Evolutionary conservation across 2,888 invertebrate species (phyloP), one percentile per base, ranked within the genome.

Genomic region (Ennomos erosarius): DNA sequence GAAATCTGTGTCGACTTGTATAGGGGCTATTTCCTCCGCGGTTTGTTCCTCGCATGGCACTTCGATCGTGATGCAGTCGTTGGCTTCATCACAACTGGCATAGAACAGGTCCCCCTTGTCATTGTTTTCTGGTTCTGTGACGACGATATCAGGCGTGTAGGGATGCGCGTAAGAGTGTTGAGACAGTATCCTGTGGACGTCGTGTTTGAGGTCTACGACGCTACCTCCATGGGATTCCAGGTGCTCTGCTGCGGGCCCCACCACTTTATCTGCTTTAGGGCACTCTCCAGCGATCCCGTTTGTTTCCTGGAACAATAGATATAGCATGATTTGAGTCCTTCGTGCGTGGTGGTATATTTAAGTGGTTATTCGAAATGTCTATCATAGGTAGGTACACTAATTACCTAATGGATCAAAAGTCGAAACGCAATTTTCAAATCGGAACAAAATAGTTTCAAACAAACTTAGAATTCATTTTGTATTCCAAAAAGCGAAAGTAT

Each of bases 231-330:
- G 71, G 97, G 97, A 84, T 96, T 97, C 97, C 97, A 97, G 75
- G 93, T 95, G 87, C 94, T 96, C 89, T 97, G 97, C 79, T 96
- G 96, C 51, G 95, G 95, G 64, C 97, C 97, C 97, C 97, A 97
- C 97, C 97, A 97, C 75, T 95, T 95, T 79, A 94, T 92, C 84
- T 94, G 93, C 73, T 93, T 90, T 60, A 90, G 78, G 42, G 81
- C 88, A 79, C 73, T 86, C 81, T 88, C 84, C 66, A 90, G 75
- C 55, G 79, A 82, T 67, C 84, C 87, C 57, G 85, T 72, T 73
- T 88, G 85, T 46, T 82, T 82, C 82, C 91, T 92, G 68, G 1
- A 69, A 75, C 70, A 77, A 79, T 39, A 57, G 26, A 26, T 26
- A 26, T 26, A 26, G 4, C 26, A 26, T 26, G 26, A 26, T 26